Conservation (phyloP, 1,140 invertebrate genomes). For the Littorina saxatilis region DNA sequence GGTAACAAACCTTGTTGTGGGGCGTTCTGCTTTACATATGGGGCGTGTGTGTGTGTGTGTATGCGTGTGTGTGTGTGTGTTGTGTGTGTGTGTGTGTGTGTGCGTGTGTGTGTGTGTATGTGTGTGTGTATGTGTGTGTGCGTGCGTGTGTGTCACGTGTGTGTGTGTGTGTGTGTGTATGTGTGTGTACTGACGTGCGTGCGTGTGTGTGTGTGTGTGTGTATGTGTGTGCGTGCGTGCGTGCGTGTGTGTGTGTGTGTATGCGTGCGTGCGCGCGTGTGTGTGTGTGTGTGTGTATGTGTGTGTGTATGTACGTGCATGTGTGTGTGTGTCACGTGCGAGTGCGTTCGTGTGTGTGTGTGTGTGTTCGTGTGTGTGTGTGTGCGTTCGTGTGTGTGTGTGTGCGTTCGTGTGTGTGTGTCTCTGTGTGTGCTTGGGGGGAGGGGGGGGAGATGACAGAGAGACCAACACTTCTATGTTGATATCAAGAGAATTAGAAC, state of each 20-base stretch:
- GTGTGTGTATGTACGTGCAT: background rate
- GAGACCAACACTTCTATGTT: no score
- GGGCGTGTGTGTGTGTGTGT: no score
- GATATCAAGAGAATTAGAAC: no score
- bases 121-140: background rate
- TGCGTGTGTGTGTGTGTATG: background rate
- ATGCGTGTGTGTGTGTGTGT: no score
- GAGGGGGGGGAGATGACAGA: no score
- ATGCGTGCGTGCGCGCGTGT: background rate
- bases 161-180: background rate
- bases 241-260: background rate
- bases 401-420: background rate
- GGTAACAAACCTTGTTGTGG: no score
- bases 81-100: conserved; percentile 4
- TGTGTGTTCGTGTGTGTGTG: background rate
- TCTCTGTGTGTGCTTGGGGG: background rate
- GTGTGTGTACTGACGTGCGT: background rate
- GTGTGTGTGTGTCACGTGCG: background rate
- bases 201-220: background rate
- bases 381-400: background rate
- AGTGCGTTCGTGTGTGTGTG: background rate
- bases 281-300: background rate
- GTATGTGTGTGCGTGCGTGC: background rate
- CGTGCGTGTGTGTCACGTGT: background rate
- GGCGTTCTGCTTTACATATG: no score